Percentiles rank a stretch among this genome's conserved stretches.
phyloP scores from a whole-genome alignment of 2,797 vertebrate genomes.

The Pangasius djambal region DNA sequence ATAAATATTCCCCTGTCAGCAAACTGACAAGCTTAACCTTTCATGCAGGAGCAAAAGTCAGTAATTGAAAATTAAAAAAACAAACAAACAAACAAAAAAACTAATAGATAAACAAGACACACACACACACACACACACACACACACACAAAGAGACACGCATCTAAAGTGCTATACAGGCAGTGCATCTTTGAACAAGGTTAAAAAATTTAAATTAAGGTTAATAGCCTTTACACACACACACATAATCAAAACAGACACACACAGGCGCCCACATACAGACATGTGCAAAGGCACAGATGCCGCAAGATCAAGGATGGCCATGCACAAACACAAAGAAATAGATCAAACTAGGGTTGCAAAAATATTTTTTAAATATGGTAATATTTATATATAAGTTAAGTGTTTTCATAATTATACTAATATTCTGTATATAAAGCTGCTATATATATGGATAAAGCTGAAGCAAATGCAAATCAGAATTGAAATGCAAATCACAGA shows the following conservation, averaged over 20 bases:
- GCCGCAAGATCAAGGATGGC: not conserved
- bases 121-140: not conserved
- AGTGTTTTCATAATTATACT: not conserved
- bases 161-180: not conserved
- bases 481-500: not conserved
- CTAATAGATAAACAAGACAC: not conserved
- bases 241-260: not conserved
- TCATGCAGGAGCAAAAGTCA: not conserved
- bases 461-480: not conserved
- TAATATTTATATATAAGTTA: not conserved
- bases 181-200: slow-evolving; percentile 1
- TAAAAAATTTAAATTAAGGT: slow-evolving; percentile 25
- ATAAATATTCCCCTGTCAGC: not conserved
- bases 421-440: not conserved
- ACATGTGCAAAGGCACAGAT: not conserved
- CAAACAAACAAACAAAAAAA: not conserved
- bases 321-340: not conserved
- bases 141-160: not conserved
- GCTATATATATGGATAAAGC: not conserved
- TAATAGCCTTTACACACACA: slow-evolving; percentile 17
- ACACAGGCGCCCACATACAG: not conserved
- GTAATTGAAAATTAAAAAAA: not conserved
- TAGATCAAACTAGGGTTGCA: not conserved
- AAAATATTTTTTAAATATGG: not conserved
- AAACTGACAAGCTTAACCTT: not conserved